Conservation (phyloP, 2,113 vertebrate species). For the Pitta sordida region DNA sequence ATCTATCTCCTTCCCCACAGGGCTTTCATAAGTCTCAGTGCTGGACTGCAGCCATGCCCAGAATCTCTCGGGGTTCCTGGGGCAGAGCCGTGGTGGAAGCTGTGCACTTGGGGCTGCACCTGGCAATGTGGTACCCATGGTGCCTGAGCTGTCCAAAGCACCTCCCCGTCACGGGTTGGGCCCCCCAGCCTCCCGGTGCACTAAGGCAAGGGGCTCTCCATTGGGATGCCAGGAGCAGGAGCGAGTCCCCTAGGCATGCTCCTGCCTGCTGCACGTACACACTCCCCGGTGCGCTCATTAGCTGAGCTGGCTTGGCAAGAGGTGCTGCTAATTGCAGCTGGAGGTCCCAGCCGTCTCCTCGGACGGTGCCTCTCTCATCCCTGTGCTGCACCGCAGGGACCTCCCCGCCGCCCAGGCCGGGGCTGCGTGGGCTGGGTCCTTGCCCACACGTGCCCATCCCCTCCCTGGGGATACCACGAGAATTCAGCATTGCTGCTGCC, state of each 20-base stretch:
- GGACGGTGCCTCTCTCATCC: background rate
- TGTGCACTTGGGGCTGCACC: background rate
- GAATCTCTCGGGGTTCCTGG: no score
- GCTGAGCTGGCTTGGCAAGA: background rate
- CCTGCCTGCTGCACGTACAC: accelerated
- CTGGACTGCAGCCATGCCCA: background rate
- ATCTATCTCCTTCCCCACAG: background rate
- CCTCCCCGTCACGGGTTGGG: accelerated
- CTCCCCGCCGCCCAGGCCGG: background rate
- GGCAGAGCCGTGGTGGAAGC: background rate
- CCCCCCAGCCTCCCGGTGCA: accelerated
- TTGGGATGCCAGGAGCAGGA: background rate
- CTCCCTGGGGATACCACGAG: background rate
- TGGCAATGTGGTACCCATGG: accelerated
- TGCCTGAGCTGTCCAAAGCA: accelerated
- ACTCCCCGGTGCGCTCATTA: background rate
- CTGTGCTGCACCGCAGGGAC: background rate
- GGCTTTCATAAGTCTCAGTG: background rate
- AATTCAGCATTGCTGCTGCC: background rate
- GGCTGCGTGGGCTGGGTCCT: background rate
- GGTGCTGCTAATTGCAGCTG: background rate
- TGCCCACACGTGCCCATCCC: background rate
- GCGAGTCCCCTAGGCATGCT: accelerated
- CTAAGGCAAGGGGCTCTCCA: background rate
- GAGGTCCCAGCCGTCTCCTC: background rate